Conservation (phyloP, 1,140 invertebrate genomes). For the Philotrypesis tridentata region DNA sequence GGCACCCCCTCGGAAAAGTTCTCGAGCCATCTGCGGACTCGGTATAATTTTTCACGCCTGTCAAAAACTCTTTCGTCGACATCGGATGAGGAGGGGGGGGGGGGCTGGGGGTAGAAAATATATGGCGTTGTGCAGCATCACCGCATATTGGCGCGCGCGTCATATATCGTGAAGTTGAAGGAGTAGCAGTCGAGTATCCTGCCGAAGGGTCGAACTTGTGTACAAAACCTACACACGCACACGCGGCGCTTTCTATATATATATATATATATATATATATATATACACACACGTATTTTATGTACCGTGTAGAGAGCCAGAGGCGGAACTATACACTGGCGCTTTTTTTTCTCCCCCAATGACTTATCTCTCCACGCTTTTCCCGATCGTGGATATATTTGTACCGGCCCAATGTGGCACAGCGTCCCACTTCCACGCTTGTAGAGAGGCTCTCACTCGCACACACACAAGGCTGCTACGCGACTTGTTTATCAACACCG, state of each 20-base stretch:
- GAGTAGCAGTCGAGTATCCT: background rate
- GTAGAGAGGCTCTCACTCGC: background rate
- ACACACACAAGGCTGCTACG: conserved; percentile 28
- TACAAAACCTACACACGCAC: background rate
- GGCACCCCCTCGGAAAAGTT: too few relatives aligned
- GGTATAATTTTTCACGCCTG: background rate
- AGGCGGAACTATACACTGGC: too few relatives aligned
- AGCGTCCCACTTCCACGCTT: conserved; percentile 60
- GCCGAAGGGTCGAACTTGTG: too few relatives aligned
- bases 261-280: background rate
- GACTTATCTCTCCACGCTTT: conserved; percentile 55
- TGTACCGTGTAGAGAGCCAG: too few relatives aligned
- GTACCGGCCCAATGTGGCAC: conserved; percentile 61
- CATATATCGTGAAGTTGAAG: background rate
- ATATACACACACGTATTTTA: background rate
- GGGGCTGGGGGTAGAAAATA: too few relatives aligned
- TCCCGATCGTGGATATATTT: conserved; percentile 39
- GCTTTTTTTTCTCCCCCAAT: background rate
- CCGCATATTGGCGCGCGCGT: background rate
- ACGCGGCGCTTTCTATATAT: background rate
- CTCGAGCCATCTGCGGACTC: background rate
- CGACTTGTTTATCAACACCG: conserved; percentile 41
- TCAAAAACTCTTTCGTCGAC: too few relatives aligned
- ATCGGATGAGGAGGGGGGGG: too few relatives aligned
- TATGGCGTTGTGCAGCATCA: background rate